Conservation (phyloP, 23 tunicate species). For the Halocynthia aurantium region DNA sequence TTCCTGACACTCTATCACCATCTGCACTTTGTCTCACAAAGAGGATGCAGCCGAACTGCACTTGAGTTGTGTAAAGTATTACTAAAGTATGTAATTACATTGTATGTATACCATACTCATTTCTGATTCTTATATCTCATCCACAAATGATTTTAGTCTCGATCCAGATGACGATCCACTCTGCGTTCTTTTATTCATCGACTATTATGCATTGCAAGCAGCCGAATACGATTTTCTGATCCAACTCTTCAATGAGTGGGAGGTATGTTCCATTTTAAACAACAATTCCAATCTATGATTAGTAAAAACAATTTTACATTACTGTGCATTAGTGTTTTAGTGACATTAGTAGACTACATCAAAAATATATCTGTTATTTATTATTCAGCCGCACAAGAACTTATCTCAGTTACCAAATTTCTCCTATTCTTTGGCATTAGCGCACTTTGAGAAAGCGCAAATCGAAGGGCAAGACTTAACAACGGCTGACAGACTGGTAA, state of each 20-base stretch:
- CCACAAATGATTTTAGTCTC: conserved; percentile 24
- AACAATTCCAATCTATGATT: background rate
- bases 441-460: conserved; percentile 29
- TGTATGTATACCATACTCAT: background rate
- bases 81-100: conserved; percentile 35
- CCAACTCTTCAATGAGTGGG: conserved; percentile 48
- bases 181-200: conserved; percentile 39
- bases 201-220: conserved; percentile 53
- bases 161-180: conserved; percentile 88
- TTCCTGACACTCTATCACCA: conserved; percentile 70
- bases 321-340: background rate
- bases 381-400: conserved; percentile 31
- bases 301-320: background rate
- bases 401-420: conserved; percentile 79
- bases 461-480: background rate
- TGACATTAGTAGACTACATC: background rate
- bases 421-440: conserved; percentile 71
- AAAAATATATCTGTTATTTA: background rate
- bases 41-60: conserved; percentile 84
- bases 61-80: conserved; percentile 72
- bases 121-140: background rate
- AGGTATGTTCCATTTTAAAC: conserved; percentile 12
- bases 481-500: conserved; percentile 31
- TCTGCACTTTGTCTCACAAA: conserved; percentile 61
- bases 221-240: conserved; percentile 50